Evolutionary conservation across 2,888 invertebrate genomes (phyloP), one percentile per base, ranked within the genome.

Genomic region (Hololepta plana): DNA sequence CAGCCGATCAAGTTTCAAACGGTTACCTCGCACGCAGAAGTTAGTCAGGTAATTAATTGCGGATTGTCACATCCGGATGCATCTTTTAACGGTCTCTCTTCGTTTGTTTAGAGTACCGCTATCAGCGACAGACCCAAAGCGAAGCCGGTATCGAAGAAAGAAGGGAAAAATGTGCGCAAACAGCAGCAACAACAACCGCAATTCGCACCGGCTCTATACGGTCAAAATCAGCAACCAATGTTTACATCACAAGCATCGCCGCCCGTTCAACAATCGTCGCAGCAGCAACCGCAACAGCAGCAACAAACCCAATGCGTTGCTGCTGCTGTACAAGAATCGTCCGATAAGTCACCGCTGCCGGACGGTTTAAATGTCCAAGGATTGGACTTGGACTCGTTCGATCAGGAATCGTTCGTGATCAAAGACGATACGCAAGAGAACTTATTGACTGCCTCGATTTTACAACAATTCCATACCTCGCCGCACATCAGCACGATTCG

Each of bases 101-200:
- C 17, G 6, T 7, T 17, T 7, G 16, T 26, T 14, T 17, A 32
- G 36, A 71, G 67, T 45, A 76, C 75, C 31, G 74, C 79, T 35
- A 76, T 81, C 42, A 77, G 77, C 57, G 82, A 84, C 55, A 68
- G 82, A 42, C 79, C 80, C 31, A 81, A 80, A 54, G 80, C 74
- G 22, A 84, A 81, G 54, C 72, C 79, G 20, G 71, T 71, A 26
- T 71, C 75, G 26, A 79, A 82, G 50, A 81, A 80, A 51, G 80
- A 77, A 48, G 68, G 72, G 25, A 80, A 80, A 53, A 72, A 69
- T 46, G 59, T 67, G 33, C 64, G 74, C 40, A 77, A 77, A 40
- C 58, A 59, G 38, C 55, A 54, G 35, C 43, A 42, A 33, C 49
- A 47, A n/a, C n/a, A n/a, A n/a, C n/a, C n/a, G n/a, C n/a, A n/a